Evolutionary conservation across 2,113 vertebrate genomes (phyloP).

Genomic region (Rallus limicola): DNA sequence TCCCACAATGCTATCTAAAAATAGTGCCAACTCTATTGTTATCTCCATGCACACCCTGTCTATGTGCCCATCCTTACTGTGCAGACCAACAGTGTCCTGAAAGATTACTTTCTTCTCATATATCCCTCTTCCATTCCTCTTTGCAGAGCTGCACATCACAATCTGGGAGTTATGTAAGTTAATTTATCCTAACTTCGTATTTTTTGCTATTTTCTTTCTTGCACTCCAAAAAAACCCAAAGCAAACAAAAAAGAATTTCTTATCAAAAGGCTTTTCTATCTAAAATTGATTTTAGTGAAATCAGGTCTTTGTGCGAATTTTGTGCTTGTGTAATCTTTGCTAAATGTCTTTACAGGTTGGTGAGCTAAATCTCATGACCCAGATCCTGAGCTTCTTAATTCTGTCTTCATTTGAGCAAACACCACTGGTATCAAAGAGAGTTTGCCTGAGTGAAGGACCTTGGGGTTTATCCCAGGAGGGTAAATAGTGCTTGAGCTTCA

Average conservation of each 20-base stretch:
- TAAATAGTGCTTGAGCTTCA: background rate
- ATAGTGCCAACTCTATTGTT: background rate
- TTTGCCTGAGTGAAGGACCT: background rate
- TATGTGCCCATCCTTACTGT: background rate
- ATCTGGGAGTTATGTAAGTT: background rate
- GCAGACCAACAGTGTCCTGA: background rate
- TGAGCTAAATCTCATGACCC: background rate
- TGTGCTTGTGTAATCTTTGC: background rate
- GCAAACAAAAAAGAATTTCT: background rate
- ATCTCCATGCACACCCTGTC: background rate
- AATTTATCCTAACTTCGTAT: background rate
- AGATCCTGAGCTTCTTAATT: conserved; percentile 6
- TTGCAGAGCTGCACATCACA: background rate
- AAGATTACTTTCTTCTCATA: background rate
- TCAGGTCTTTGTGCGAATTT: background rate
- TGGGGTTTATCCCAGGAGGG: background rate
- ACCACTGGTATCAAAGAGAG: background rate
- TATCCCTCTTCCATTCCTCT: background rate
- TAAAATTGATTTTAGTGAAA: background rate
- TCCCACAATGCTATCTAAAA: background rate
- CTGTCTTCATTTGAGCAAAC: conserved; percentile 1
- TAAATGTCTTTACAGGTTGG: background rate
- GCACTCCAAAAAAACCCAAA: background rate
- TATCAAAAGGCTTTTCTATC: background rate
- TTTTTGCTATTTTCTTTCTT: background rate